These are phyloP conservation scores for Hemitrygon akajei DNA, from an alignment of 2,797 vertebrate species.

Conservation along the genomic window DNA sequence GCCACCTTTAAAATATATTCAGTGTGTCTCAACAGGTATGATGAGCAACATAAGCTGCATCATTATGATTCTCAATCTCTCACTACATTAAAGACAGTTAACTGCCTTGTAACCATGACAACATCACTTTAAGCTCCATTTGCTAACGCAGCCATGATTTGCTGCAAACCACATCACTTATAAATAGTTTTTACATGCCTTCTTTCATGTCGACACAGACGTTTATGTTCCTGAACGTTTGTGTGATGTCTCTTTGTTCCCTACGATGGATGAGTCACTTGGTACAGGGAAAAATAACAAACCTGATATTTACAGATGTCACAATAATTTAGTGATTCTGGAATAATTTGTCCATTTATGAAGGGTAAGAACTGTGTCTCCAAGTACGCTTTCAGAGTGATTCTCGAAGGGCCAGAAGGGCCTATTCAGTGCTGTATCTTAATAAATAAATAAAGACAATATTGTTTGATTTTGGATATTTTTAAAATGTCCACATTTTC, in stretches of 20 bases:
- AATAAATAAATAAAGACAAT: too few relatives aligned
- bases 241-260: not conserved
- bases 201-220: not conserved
- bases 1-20: not conserved
- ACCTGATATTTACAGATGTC: not conserved
- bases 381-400: not conserved
- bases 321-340: not conserved
- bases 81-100: not conserved
- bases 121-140: not conserved
- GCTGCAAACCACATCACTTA: not conserved
- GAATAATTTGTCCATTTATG: not conserved
- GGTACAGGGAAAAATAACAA: not conserved
- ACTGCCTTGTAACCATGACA: constrained; percentile 32
- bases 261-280: not conserved
- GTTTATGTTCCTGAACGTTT: not conserved
- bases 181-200: constrained; percentile 22
- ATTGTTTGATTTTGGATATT: not conserved
- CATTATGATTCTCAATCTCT: not conserved
- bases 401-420: not conserved
- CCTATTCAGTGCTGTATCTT: too few relatives aligned
- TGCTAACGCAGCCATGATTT: not conserved
- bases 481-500: not conserved
- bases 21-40: not conserved
- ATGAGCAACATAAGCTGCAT: not conserved
- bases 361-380: not conserved